Base-by-base conservation (phyloP, 2,113 vertebrate species). In the Callospermophilus lateralis region DNA sequence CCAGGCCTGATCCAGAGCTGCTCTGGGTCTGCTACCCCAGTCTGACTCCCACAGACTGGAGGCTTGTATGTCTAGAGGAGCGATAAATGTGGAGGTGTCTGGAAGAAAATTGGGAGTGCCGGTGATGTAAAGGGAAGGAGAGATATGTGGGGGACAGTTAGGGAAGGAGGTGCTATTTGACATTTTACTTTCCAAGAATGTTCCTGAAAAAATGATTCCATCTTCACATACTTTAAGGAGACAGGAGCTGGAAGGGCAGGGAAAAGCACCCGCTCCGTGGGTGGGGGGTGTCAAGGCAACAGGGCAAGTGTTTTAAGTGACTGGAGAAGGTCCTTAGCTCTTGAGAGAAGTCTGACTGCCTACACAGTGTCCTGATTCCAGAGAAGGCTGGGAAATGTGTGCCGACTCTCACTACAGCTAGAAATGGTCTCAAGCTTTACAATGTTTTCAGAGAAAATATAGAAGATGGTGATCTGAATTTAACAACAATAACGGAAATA, bases 121-220 rank as follows among this genome's bases (percentile, higher is more conserved):
- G 39, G 45, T 65, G 58, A 48, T 22, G 11, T 0, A 1, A 1
- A 34, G 32, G 77, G 53, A 55, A 26, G 45, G 77, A 83, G 78
- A 70, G 80, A 92, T 3, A 3, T 8, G 26, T 39, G 70, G 68
- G 20, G 30, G 58, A 65, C 2, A 53, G 51, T 4, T 61, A 12
- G 19, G 48, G 86, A 89, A 79, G 65, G 51, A 84, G 67, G 20
- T 8, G 30, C 12, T 51, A 70, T 70, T 85, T 81, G 81, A 89
- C 45, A 79, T 61, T 19, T 30, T 86, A 22, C 89, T 89, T 78
- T 84, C 76, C 77, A 88, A 88, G 81, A 95, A 55, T 4, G 63
- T 85, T 61, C 9, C 20, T 83, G 34, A 22, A 89, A 84, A 93
- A 89, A 39, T 5, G 7, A 26, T 45, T 76, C 2, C 39, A 28